phyloP scores from a whole-genome alignment of 2,113 vertebrate genomes.

The Anser cygnoides region DNA sequence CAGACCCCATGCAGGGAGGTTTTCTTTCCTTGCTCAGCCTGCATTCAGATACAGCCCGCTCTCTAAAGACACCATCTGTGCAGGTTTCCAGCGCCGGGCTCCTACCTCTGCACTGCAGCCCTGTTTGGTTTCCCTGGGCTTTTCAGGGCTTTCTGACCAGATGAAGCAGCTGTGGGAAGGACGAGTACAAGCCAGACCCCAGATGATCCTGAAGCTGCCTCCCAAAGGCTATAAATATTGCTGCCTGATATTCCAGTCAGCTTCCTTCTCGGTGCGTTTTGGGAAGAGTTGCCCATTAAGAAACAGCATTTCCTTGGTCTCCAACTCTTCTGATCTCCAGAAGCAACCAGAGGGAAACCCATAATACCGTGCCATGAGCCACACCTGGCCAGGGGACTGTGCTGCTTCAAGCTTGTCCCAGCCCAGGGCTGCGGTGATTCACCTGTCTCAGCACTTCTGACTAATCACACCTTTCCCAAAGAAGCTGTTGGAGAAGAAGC shows the following conservation, averaged over 20 bases:
- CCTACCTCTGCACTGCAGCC: neutral
- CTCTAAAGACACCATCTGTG: constrained; percentile 34
- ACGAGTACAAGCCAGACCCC: neutral
- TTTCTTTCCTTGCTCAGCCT: neutral
- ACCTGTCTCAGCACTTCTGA: fast-evolving
- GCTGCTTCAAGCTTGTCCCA: neutral
- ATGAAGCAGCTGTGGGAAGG: neutral
- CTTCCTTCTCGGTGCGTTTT: neutral
- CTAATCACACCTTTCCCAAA: neutral
- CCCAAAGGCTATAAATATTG: neutral
- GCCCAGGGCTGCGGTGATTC: neutral
- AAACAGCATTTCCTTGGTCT: neutral
- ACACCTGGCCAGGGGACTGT: neutral
- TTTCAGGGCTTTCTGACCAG: neutral
- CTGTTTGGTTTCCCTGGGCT: neutral
- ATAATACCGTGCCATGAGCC: neutral
- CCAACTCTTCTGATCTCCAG: neutral
- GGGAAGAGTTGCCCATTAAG: neutral
- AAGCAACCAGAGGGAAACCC: neutral
- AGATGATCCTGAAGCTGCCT: neutral
- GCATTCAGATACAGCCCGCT: neutral
- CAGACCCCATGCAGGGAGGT: neutral
- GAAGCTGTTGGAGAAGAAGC: neutral
- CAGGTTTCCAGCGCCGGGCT: neutral
- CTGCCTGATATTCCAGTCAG: too few species aligned